phyloP scores from a whole-genome alignment of 2,888 invertebrate genomes.

The Tachina lurida region DNA sequence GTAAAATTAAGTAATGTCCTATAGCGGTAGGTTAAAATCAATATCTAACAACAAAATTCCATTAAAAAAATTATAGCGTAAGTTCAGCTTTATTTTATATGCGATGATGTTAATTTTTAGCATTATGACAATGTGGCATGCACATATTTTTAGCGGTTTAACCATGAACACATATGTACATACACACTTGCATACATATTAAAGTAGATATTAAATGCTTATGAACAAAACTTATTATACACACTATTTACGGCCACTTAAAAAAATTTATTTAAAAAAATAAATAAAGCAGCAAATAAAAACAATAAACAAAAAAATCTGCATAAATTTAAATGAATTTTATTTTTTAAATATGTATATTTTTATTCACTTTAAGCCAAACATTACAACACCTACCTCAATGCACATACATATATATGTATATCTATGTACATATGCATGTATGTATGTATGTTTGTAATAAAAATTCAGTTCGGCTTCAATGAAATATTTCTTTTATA shows the following conservation, averaged over 20 bases:
- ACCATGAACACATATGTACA: not conserved
- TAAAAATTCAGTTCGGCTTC: too few relatives aligned
- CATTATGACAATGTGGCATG: too few relatives aligned
- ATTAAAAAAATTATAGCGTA: too few relatives aligned
- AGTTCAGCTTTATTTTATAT: too few relatives aligned
- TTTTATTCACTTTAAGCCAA: slow-evolving; percentile 1
- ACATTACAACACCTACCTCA: slow-evolving; percentile 54
- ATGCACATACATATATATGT: not conserved
- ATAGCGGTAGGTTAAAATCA: too few relatives aligned
- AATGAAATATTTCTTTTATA: too few relatives aligned
- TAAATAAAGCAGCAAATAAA: slow-evolving; percentile 1
- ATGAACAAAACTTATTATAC: slow-evolving; percentile 29
- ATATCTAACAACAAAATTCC: too few relatives aligned
- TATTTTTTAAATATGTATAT: not conserved
- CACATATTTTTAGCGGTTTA: not conserved
- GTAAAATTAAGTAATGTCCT: too few relatives aligned
- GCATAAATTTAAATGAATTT: slow-evolving; percentile 4
- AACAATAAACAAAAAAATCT: not conserved
- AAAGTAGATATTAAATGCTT: slow-evolving; percentile 30
- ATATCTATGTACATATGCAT: not conserved
- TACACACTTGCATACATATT: slow-evolving; percentile 21
- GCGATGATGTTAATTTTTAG: too few relatives aligned
- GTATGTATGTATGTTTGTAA: too few relatives aligned
- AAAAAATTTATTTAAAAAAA: slow-evolving; percentile 6
- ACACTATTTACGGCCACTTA: not conserved